Conservation (phyloP, 2,113 vertebrate genomes). For the Camelus dromedarius region DNA sequence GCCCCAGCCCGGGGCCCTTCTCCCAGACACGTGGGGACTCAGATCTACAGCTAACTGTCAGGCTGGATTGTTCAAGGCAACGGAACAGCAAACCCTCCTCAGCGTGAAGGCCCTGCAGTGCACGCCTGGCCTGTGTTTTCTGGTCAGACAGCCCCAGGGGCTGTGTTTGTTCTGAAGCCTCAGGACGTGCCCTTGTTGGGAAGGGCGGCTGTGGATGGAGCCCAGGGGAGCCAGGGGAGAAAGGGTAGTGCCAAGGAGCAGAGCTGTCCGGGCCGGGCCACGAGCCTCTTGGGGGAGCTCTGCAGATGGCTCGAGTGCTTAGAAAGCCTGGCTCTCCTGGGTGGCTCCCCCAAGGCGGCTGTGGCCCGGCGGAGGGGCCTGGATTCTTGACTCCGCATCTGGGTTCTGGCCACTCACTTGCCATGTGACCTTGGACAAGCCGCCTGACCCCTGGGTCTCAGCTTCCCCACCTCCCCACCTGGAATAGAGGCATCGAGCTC, state of each 20-base stretch:
- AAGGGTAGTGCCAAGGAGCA: background rate
- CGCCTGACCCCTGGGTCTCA: background rate
- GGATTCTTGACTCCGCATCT: background rate
- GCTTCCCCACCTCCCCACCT: background rate
- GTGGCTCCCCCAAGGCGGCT: background rate
- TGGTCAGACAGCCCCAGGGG: background rate
- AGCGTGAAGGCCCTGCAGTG: fast-evolving
- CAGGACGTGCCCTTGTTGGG: background rate
- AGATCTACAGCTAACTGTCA: fast-evolving
- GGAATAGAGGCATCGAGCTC: background rate
- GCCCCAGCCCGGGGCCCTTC: background rate
- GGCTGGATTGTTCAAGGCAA: background rate
- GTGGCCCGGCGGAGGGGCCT: background rate
- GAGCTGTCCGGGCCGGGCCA: background rate
- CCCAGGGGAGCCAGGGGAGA: background rate
- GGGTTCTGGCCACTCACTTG: background rate
- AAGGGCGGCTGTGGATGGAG: fast-evolving
- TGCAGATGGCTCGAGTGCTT: fast-evolving
- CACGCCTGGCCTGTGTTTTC: background rate
- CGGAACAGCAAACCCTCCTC: background rate
- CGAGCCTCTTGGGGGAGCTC: background rate
- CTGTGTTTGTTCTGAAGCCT: background rate
- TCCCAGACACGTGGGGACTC: background rate
- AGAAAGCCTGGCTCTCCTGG: background rate
- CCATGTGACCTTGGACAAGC: background rate